phyloP scores from a whole-genome alignment of 2,113 vertebrate genomes.

The Myiopsitta monachus region DNA sequence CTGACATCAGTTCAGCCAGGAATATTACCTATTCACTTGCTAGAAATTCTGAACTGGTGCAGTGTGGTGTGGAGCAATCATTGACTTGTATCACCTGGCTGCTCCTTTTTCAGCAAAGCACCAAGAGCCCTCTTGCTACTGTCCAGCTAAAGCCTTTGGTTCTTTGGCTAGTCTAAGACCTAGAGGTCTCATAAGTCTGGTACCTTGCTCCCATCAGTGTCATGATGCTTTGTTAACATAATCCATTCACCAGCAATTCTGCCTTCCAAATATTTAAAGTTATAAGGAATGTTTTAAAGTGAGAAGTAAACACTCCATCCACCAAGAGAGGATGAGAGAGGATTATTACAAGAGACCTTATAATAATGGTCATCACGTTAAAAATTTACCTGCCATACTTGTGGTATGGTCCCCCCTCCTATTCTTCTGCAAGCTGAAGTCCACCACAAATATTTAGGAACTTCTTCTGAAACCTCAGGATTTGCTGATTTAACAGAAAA shows the following conservation, averaged over 20 bases:
- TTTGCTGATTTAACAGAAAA: constrained; percentile 5
- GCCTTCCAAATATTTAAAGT: background rate
- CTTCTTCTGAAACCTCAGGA: background rate
- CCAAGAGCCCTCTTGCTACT: background rate
- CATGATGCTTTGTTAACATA: background rate
- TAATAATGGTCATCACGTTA: background rate
- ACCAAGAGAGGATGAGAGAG: background rate
- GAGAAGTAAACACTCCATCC: background rate
- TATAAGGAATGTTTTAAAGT: background rate
- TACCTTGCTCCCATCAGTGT: background rate
- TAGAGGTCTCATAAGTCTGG: background rate
- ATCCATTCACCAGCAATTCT: background rate
- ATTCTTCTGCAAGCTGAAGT: background rate
- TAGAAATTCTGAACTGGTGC: background rate
- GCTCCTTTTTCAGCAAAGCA: background rate
- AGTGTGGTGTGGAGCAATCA: background rate
- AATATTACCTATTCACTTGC: background rate
- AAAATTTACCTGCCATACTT: background rate
- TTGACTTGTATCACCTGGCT: background rate
- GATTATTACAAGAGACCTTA: background rate
- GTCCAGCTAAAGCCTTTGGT: background rate
- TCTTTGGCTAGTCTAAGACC: background rate
- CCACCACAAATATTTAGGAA: background rate
- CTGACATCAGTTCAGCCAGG: background rate
- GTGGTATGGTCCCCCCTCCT: background rate